phyloP scores from a whole-genome alignment of 1,140 invertebrate genomes.

The Copidosoma floridanum region DNA sequence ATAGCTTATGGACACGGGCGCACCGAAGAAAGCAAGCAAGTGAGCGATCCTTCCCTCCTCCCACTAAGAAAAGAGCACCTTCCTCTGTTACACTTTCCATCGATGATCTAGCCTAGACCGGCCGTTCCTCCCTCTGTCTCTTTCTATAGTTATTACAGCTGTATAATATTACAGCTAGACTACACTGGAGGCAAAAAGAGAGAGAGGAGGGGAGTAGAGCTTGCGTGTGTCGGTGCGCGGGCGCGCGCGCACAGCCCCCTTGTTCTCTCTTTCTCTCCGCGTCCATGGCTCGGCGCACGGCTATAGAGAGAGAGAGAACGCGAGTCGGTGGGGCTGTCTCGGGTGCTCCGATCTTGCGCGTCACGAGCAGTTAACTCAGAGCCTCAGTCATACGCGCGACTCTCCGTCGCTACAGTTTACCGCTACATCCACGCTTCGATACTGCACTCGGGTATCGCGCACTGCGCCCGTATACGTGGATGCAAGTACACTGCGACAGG shows the following conservation, averaged over 20 bases:
- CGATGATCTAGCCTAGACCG: slow-evolving; percentile 24
- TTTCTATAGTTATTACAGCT: background rate
- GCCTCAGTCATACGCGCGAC: slow-evolving; percentile 48
- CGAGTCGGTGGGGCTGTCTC: too few relatives aligned
- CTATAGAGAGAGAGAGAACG: too few relatives aligned
- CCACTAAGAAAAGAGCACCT: slow-evolving; percentile 18
- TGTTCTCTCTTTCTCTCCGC: slow-evolving; percentile 28
- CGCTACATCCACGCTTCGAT: too few relatives aligned
- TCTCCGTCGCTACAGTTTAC: slow-evolving; percentile 3
- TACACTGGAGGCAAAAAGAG: too few relatives aligned
- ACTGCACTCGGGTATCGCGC: too few relatives aligned
- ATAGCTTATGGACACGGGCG: too few relatives aligned
- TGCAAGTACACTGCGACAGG: too few relatives aligned
- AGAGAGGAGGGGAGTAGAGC: too few relatives aligned
- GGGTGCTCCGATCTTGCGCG: slow-evolving; percentile 55
- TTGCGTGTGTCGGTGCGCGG: background rate
- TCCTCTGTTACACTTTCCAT: slow-evolving; percentile 28
- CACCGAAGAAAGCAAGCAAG: too few relatives aligned
- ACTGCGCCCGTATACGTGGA: too few relatives aligned
- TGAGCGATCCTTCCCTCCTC: slow-evolving; percentile 22
- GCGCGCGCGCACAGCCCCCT: background rate
- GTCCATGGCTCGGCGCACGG: slow-evolving; percentile 23
- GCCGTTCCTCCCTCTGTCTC: slow-evolving; percentile 14
- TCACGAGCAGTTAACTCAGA: slow-evolving; percentile 53
- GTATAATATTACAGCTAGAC: too few relatives aligned